phyloP scores from a whole-genome alignment of 2,888 invertebrate genomes.

The Mimachlamys varia region DNA sequence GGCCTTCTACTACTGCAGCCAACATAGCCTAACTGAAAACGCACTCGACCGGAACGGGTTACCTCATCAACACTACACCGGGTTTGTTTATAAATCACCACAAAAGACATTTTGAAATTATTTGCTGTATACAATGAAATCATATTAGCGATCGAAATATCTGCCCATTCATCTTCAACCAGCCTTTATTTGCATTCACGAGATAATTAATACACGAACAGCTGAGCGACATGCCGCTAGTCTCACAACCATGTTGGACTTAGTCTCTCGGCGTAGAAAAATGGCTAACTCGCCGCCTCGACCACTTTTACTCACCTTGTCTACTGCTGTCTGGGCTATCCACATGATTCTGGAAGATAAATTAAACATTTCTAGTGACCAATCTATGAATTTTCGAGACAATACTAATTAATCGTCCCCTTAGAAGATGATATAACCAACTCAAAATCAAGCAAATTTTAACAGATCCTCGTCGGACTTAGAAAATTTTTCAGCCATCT shows the following conservation, averaged over 20 bases:
- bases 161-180: background rate
- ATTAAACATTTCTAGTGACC: constrained; percentile 42
- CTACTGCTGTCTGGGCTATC: constrained; percentile 35
- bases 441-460: constrained; percentile 50
- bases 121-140: background rate
- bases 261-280: constrained; percentile 48
- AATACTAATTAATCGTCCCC: background rate
- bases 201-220: constrained; percentile 1
- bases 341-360: constrained; percentile 51
- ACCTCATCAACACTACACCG: background rate
- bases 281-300: constrained; percentile 38
- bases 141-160: background rate
- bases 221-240: background rate
- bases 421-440: constrained; percentile 34
- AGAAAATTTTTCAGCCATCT: constrained; percentile 78
- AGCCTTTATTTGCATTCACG: background rate
- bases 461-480: constrained; percentile 66
- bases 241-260: constrained; percentile 45
- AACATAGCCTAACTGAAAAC: background rate
- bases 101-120: background rate
- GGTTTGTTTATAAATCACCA: background rate
- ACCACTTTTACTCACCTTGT: constrained; percentile 46
- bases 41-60: background rate
- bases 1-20: no score
- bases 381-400: background rate